Base-by-base conservation (phyloP, 1,140 invertebrate genomes). In the Sycophila sp. region DNA sequence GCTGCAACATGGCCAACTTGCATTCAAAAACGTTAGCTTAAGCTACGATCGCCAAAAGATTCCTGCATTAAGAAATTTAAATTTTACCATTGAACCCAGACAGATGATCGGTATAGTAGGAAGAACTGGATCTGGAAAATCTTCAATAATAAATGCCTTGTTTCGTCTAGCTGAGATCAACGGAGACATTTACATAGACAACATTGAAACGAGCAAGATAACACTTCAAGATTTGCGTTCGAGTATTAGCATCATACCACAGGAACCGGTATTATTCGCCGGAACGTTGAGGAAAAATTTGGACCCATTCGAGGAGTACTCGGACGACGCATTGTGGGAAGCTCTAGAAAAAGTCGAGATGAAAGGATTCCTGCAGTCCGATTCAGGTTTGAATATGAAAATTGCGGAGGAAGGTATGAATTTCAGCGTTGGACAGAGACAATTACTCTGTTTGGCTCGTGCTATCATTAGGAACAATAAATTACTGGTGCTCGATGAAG, bases 231-330 rank as follows among this genome's bases (percentile, higher is more conserved):
- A 92, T 78, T 86, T 94, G 34, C 87, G 95, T 51, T 91, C 90
- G 62, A 92, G 91, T 77, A 88, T 97, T 59, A 94, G 94, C 38
- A 95, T 96, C 76, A 96, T 97, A 71, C 94, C 95, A 19, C 95
- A 96, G 85, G 94, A 93, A 71, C 94, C 95, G 0, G 92, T 96
- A 13, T 83, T 96, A 28, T 96, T 96, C 80, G 92, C 90, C 0
- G 94, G 93, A 51, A 92, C 91, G 28, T 89, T 96, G 83, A 86
- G 94, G 6, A 90, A 90, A 77, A 96, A 95, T 86, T 84, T 96
- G 10, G 94, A 96, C 85, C 94, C 94, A 2, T 94, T 94, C 75
- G 89, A 92, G 32, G 89, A 92, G 75, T 94, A 91, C 80, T 86
- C 88, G 0, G 95, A 97, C 79, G 87, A 89, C 4, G 88, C 91